phyloP scores from a whole-genome alignment of 2,888 invertebrate genomes.

The Nymphalis c-album region DNA sequence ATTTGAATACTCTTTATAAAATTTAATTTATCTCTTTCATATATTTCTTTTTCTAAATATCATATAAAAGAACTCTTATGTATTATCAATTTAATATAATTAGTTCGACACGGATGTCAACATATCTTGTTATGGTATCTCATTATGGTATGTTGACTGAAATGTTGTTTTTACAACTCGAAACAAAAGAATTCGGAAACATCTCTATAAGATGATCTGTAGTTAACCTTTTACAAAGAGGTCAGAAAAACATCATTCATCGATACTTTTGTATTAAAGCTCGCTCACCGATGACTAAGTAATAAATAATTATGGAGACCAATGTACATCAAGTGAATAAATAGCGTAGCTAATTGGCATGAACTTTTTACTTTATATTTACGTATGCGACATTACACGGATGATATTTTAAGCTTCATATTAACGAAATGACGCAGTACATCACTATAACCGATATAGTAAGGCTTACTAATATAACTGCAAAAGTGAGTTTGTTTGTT shows the following conservation, averaged over 20 bases:
- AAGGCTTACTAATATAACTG: too few species aligned
- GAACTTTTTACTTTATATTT: too few species aligned
- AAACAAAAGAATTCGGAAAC: slow-evolving; percentile 18
- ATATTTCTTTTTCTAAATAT: background rate
- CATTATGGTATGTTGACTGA: background rate
- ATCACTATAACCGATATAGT: too few species aligned
- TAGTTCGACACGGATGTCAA: background rate
- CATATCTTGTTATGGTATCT: slow-evolving; percentile 9
- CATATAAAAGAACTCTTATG: too few species aligned
- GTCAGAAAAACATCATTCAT: slow-evolving; percentile 6
- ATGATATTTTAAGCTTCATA: too few species aligned
- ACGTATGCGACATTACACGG: too few species aligned
- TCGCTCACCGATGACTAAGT: too few species aligned
- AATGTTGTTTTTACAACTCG: background rate
- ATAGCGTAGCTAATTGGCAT: slow-evolving; percentile 10
- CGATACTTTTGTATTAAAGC: background rate
- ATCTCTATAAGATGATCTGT: slow-evolving; percentile 6
- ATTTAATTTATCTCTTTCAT: too few species aligned
- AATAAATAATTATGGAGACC: background rate
- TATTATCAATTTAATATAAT: background rate
- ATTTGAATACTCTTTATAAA: too few species aligned
- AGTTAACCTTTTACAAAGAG: slow-evolving; percentile 14
- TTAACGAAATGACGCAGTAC: too few species aligned
- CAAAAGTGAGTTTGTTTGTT: too few species aligned
- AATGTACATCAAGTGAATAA: slow-evolving; percentile 16